phyloP scores from a whole-genome alignment of 2,888 invertebrate genomes.

The Drosophila phalerata region DNA sequence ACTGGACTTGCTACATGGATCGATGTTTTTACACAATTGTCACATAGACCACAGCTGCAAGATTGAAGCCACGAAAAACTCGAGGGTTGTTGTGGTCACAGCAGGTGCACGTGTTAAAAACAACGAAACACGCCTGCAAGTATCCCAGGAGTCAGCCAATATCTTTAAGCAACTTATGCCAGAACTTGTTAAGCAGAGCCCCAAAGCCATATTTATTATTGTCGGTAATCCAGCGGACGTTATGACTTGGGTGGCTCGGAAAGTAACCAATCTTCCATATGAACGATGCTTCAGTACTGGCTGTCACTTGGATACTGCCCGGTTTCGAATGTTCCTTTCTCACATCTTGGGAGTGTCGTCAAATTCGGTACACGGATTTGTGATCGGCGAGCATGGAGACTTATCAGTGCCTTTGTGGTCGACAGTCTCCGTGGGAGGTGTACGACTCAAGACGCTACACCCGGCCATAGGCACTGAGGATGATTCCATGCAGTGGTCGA shows the following conservation, averaged over 20 bases:
- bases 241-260: slow-evolving; percentile 95
- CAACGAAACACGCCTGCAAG: slow-evolving; percentile 91
- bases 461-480: slow-evolving; percentile 89
- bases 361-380: slow-evolving; percentile 93
- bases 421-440: slow-evolving; percentile 94
- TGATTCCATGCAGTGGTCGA: slow-evolving; percentile 91
- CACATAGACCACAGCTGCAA: slow-evolving; percentile 89
- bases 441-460: slow-evolving; percentile 90
- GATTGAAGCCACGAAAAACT: slow-evolving; percentile 90
- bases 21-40: slow-evolving; percentile 91
- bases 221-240: slow-evolving; percentile 96
- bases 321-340: slow-evolving; percentile 93
- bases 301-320: slow-evolving; percentile 94
- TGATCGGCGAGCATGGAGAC: slow-evolving; percentile 96
- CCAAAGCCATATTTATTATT: slow-evolving; percentile 92
- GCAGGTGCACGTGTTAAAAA: slow-evolving; percentile 94
- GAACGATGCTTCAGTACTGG: slow-evolving; percentile 94
- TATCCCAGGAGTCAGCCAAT: slow-evolving; percentile 94
- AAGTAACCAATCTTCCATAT: slow-evolving; percentile 92
- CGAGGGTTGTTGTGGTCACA: slow-evolving; percentile 93
- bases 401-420: slow-evolving; percentile 96
- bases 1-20: slow-evolving; percentile 87
- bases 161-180: slow-evolving; percentile 93
- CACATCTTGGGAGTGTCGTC: slow-evolving; percentile 91
- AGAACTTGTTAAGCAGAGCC: slow-evolving; percentile 87